Evolutionary conservation across 2,888 invertebrate genomes (phyloP).

Genomic region (Lithodes maja): DNA sequence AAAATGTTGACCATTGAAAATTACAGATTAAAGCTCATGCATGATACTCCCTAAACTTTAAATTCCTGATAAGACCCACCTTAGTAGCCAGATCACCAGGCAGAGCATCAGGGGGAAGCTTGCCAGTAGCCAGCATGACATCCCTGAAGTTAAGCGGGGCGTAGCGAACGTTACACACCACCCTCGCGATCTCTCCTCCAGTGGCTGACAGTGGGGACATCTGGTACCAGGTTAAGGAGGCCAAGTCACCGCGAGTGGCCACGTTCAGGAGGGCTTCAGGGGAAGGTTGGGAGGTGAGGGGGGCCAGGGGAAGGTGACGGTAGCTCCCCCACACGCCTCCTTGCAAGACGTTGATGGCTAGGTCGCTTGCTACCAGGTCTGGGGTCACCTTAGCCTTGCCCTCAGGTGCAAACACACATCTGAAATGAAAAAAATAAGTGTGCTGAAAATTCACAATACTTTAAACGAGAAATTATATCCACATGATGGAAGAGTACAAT

Average conservation of each 20-base stretch:
- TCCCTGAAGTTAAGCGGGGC: conserved; percentile 98
- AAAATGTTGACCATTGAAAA: no score
- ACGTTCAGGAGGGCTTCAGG: conserved; percentile 97
- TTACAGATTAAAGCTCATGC: no score
- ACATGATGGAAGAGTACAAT: no score
- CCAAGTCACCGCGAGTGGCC: conserved; percentile 92
- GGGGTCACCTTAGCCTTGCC: conserved; percentile 25
- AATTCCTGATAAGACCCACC: conserved; percentile 72
- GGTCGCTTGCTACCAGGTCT: conserved; percentile 78
- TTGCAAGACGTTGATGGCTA: conserved; percentile 89
- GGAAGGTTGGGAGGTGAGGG: conserved; percentile 76
- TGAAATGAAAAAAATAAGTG: not conserved
- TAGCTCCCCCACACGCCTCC: conserved; percentile 90
- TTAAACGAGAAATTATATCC: no score
- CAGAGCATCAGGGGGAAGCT: conserved; percentile 96
- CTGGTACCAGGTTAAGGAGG: conserved; percentile 95
- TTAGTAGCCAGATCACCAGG: conserved; percentile 89
- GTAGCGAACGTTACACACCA: conserved; percentile 90
- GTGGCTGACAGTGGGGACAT: conserved; percentile 82
- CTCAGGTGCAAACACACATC: conserved; percentile 53
- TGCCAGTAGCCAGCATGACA: conserved; percentile 98
- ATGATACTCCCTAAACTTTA: no score
- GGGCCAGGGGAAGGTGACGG: conserved; percentile 83
- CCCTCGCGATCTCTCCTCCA: conserved; percentile 61
- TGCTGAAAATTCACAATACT: no score